Percentiles rank a stretch among this genome's conserved stretches.
phyloP scores from a whole-genome alignment of 2,797 vertebrate genomes.

The Cossypha niveicapilla region DNA sequence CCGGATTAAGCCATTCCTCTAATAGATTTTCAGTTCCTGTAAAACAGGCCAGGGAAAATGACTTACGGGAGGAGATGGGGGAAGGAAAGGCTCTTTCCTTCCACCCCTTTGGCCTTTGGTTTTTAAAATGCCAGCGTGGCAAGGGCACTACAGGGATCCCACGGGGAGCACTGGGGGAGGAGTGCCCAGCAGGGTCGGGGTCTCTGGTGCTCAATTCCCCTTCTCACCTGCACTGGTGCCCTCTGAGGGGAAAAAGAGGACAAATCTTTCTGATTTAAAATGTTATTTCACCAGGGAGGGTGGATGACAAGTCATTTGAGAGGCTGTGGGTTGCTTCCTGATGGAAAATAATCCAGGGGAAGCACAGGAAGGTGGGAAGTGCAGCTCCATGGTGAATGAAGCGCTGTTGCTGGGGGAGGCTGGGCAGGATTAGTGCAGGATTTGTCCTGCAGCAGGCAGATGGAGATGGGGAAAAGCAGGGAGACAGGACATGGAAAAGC shows the following conservation, averaged over 20 bases:
- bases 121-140: not conserved
- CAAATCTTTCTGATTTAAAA: not conserved
- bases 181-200: not conserved
- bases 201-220: not conserved
- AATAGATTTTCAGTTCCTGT: slow-evolving; percentile 63
- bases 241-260: not conserved
- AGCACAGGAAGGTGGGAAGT: not conserved
- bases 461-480: not conserved
- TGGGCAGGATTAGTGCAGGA: slow-evolving; percentile 14
- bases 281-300: not conserved
- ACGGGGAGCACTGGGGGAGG: not conserved
- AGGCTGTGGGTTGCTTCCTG: not conserved
- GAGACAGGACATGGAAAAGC: not conserved
- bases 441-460: not conserved
- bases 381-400: not conserved
- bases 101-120: not conserved
- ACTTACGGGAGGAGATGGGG: not conserved
- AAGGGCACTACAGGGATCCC: not conserved
- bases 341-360: rapidly evolving
- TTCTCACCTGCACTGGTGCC: not conserved
- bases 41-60: slow-evolving; percentile 52
- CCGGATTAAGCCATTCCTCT: slow-evolving; percentile 58
- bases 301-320: not conserved
- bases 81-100: not conserved
- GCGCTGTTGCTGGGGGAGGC: rapidly evolving